Conservation (phyloP, 2,888 invertebrate species). For the Cremastobaeus sp. region DNA sequence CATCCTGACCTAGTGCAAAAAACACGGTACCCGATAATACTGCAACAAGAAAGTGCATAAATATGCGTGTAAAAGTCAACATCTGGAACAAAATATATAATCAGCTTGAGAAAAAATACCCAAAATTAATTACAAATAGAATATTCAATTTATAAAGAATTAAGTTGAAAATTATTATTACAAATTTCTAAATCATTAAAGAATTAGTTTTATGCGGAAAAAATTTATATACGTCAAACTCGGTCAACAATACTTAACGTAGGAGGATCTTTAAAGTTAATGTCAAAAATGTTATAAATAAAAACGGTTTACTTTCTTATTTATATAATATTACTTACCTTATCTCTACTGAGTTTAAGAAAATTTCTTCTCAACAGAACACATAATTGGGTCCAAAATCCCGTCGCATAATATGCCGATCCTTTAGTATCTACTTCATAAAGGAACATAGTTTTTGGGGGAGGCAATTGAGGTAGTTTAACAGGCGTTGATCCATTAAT, state of each 20-base stretch:
- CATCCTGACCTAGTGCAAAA: constrained; percentile 92
- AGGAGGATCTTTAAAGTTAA: too few species aligned
- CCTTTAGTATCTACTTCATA: constrained; percentile 66
- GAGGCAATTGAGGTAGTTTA: constrained; percentile 76
- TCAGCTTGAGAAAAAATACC: too few species aligned
- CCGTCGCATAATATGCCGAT: constrained; percentile 79
- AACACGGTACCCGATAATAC: constrained; percentile 90
- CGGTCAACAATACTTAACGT: too few species aligned
- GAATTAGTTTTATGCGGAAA: too few species aligned
- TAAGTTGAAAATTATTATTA: constrained; percentile 8
- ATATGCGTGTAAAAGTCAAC: constrained; percentile 86
- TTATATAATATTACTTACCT: too few species aligned
- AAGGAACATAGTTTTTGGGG: constrained; percentile 62
- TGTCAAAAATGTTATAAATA: too few species aligned
- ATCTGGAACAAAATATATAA: too few species aligned
- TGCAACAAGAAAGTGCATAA: constrained; percentile 89
- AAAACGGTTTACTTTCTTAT: too few species aligned
- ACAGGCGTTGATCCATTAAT: constrained; percentile 80
- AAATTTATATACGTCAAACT: too few species aligned
- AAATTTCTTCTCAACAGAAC: constrained; percentile 83
- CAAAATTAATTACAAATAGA: too few species aligned
- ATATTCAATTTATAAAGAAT: background rate
- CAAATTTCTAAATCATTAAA: too few species aligned
- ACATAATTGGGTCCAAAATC: constrained; percentile 81
- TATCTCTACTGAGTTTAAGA: constrained; percentile 84